Evolutionary conservation across 1,140 invertebrate genomes (phyloP).

Genomic region (Drosophila watanabei): DNA sequence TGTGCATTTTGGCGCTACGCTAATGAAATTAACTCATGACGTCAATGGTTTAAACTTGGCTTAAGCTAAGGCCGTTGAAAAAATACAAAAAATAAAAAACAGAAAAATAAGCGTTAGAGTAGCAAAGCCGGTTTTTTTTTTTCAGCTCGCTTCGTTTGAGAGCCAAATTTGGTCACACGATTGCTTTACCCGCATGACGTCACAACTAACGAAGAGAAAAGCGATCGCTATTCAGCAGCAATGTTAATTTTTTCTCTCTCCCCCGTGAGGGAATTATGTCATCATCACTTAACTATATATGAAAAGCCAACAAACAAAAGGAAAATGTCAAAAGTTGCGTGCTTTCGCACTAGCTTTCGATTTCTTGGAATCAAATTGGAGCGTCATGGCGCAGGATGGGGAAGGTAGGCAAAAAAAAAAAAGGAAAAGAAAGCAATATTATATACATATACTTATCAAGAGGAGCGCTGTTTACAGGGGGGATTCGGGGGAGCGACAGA

Average conservation of each 20-base stretch:
- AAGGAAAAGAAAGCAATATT: background rate
- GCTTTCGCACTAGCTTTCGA: slow-evolving; percentile 69
- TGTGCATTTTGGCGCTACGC: slow-evolving; percentile 52
- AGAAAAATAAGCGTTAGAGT: slow-evolving; percentile 14
- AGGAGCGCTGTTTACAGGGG: slow-evolving; percentile 32
- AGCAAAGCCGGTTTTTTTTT: slow-evolving; percentile 64
- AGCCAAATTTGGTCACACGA: slow-evolving; percentile 69
- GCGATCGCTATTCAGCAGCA: slow-evolving; percentile 39
- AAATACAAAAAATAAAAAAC: background rate
- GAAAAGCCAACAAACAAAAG: slow-evolving; percentile 18
- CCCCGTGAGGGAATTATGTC: slow-evolving; percentile 60
- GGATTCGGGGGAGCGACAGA: slow-evolving; percentile 6
- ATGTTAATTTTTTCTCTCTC: slow-evolving; percentile 29
- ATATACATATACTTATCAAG: slow-evolving; percentile 13
- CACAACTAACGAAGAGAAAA: slow-evolving; percentile 42
- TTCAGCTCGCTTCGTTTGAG: slow-evolving; percentile 41
- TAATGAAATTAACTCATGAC: slow-evolving; percentile 65
- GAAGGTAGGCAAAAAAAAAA: background rate
- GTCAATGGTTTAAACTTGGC: slow-evolving; percentile 59
- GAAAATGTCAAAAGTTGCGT: slow-evolving; percentile 77
- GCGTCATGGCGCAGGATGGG: background rate
- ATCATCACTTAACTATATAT: slow-evolving; percentile 26
- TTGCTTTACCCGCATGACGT: slow-evolving; percentile 52
- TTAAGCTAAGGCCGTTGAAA: slow-evolving; percentile 28
- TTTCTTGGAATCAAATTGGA: slow-evolving; percentile 44